Evolutionary conservation across 1,140 invertebrate genomes (phyloP).

Genomic region (Chlorops oryzae): DNA sequence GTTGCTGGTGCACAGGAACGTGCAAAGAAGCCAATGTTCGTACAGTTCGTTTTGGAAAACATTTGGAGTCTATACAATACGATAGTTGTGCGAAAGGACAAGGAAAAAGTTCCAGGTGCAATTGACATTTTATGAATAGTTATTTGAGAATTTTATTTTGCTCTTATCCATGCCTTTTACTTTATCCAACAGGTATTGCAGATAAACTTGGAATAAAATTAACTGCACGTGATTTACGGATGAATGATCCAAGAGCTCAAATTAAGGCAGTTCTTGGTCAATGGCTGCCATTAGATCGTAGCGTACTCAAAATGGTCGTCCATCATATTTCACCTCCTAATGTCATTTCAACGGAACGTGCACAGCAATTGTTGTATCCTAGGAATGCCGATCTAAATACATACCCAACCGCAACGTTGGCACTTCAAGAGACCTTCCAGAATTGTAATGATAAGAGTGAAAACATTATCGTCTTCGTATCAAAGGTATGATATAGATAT

Average conservation of each 20-base stretch:
- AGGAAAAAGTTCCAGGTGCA: slow-evolving; percentile 68
- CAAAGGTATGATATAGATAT: slow-evolving; percentile 74
- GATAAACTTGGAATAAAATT: slow-evolving; percentile 77
- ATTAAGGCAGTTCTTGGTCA: slow-evolving; percentile 76
- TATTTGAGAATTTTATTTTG: no score
- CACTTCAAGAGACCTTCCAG: slow-evolving; percentile 70
- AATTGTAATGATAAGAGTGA: slow-evolving; percentile 61
- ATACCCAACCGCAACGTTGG: slow-evolving; percentile 63
- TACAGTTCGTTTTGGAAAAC: slow-evolving; percentile 91
- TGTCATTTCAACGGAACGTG: slow-evolving; percentile 69
- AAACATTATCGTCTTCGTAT: slow-evolving; percentile 85
- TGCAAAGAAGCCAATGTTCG: slow-evolving; percentile 93
- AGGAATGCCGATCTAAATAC: slow-evolving; percentile 61
- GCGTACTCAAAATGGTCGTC: slow-evolving; percentile 76
- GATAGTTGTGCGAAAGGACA: slow-evolving; percentile 71
- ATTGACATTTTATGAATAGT: not conserved
- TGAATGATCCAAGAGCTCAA: slow-evolving; percentile 70
- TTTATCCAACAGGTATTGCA: slow-evolving; percentile 57
- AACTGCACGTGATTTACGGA: slow-evolving; percentile 66
- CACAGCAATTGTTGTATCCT: slow-evolving; percentile 68
- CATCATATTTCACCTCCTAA: slow-evolving; percentile 74
- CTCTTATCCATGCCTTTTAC: not conserved
- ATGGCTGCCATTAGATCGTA: slow-evolving; percentile 82
- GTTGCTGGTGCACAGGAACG: slow-evolving; percentile 88
- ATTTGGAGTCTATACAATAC: slow-evolving; percentile 89